phyloP scores from a whole-genome alignment of 2,888 invertebrate genomes.

The Phorcus lineatus region DNA sequence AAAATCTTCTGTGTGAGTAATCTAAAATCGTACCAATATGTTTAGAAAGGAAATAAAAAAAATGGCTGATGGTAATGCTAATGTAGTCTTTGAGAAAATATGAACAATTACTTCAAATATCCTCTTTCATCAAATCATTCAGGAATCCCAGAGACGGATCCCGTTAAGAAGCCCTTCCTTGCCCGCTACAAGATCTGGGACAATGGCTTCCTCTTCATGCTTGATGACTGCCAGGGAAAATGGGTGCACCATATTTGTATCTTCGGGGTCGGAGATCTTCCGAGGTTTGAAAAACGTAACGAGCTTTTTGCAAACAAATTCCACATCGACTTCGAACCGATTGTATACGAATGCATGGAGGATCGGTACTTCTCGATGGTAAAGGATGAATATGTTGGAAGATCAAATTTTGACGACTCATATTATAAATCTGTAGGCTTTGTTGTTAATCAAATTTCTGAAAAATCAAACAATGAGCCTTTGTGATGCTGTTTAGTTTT shows the following conservation, averaged over 20 bases:
- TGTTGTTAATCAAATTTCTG: not conserved
- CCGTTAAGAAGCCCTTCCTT: conserved; percentile 55
- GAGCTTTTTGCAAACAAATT: conserved; percentile 70
- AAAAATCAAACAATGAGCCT: too few species aligned
- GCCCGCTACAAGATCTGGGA: conserved; percentile 70
- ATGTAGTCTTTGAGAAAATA: too few species aligned
- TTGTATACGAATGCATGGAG: conserved; percentile 53
- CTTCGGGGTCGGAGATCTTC: conserved; percentile 62
- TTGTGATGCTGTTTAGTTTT: too few species aligned
- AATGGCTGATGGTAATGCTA: too few species aligned
- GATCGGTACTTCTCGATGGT: conserved; percentile 42
- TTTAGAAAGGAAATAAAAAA: too few species aligned
- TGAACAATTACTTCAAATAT: not conserved
- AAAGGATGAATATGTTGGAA: conserved; percentile 29
- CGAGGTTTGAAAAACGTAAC: conserved; percentile 38
- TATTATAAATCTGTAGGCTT: not conserved
- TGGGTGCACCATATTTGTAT: conserved; percentile 58
- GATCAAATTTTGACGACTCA: not conserved
- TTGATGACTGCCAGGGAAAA: conserved; percentile 43
- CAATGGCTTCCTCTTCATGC: conserved; percentile 32
- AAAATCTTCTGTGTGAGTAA: too few species aligned
- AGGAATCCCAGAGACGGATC: conserved; percentile 64
- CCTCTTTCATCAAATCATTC: conserved; percentile 19
- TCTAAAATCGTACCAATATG: too few species aligned
- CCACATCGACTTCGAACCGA: conserved; percentile 56